Evolutionary conservation across 2,797 vertebrate genomes (phyloP), one percentile per base, ranked within the genome.

Genomic region (Melanotaenia parkinsoni): DNA sequence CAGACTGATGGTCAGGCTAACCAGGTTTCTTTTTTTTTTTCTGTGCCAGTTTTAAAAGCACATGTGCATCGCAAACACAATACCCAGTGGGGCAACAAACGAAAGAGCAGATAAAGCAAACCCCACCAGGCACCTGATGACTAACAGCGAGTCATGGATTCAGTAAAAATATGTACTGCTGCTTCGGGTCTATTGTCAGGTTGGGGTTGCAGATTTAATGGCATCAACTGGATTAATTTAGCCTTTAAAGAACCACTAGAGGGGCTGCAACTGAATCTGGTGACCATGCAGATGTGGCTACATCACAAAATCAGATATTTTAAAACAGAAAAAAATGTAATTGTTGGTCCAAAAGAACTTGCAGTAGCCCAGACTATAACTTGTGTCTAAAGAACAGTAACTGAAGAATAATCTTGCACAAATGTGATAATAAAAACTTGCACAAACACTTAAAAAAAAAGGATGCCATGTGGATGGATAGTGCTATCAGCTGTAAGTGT

Each of bases 81-180:
- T 26, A 26, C 53, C 24, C 24, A 56, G 53, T 51, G 11, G 50
- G 50, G n/a, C 47, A 24, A 56, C 12, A 56, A 13, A 56, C 16
- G 26, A 56, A 26, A 56, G 26, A 14, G n/a, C 53, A 56, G 53
- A 47, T 56, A 11, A 26, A 28, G 53, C 26, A 6, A 14, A 28
- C 53, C 53, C 53, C 6, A 30, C 53, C 12, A 11, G 26, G 24
- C 11, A 56, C 26, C 5, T 12, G 14, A 28, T 56, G 26, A 26
- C 13, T 28, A 56, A 56, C 53, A 24, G 53, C 14, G 3, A 56
- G 53, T 28, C 28, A 56, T 56, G 13, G 26, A 56, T 28, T 56
- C 13, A 12, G 53, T 56, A 56, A 56, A 24, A 56, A 56, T 56
- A 56, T 28, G 28, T 16, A 56, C 53, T 28, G 53, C 53, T 56